Evolutionary conservation across 2,888 invertebrate species (phyloP), one percentile per base, ranked within the genome.

Genomic region (Tanaodytes sp.): DNA sequence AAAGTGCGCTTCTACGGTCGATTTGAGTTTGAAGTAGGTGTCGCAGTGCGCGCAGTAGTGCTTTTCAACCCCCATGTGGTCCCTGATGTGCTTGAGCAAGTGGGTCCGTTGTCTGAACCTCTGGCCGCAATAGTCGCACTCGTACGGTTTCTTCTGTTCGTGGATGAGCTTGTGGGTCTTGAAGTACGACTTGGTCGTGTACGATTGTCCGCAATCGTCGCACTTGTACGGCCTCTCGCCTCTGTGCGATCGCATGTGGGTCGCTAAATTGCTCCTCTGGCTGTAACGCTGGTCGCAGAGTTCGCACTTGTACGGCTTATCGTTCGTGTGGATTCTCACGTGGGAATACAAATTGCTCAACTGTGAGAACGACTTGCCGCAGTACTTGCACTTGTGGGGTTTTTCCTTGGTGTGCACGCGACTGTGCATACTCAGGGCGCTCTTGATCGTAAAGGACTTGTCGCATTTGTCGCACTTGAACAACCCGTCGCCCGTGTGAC

Each of bases 401-500:
- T 43, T 43, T 3, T 43, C 23, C 4, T 14, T 14, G 8, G 23
- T 23, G 23, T 43, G 43, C 2, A 4, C 19, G 1, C 40, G 5
- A 1, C 9, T 40, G n/a, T 40, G 40, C 5, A 2, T 4, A 4
- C 1, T 11, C 18, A 18, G n/a, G 19, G 9, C n/a, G 18, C 2
- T 11, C 5, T 9, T 16, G 1, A 3, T 15, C 9, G 5, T 19
- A n/a, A 40, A 40, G 1, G 9, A 6, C 2, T 40, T 40, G 11
- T 19, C 40, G 18, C 40, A 40, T 9, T 11, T 6, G 2, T 16
- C 18, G 40, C 40, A 40, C 9, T 19, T 40, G 18, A 19, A 18
- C 40, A 15, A 4, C 16, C n/a, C 19, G 11, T 40, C 19, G 40
- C 40, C 40, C 12, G 40, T 40, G 40, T 40, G 40, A 6, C 5